A percentile compares a stretch with the other conserved stretches of the same genome.
phyloP scores from a whole-genome alignment of 2,888 invertebrate species.

The Caenorhabditis uteleia region DNA sequence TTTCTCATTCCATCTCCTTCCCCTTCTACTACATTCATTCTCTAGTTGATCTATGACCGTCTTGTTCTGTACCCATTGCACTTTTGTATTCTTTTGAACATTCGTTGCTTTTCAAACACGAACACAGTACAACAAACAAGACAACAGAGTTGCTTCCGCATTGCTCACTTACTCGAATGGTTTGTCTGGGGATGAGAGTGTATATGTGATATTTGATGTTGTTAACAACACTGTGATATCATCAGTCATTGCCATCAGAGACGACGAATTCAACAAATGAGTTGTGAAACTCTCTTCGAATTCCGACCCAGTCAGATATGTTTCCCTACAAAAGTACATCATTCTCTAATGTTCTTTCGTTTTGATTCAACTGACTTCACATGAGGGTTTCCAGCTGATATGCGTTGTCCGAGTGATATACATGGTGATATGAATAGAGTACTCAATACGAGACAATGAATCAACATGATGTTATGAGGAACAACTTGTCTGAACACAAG shows the following conservation, averaged over 20 bases:
- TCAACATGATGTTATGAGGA: too few species aligned
- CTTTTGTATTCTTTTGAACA: not conserved
- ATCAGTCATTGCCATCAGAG: slow-evolving; percentile 6
- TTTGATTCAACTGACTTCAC: not conserved
- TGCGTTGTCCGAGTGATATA: too few species aligned
- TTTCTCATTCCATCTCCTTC: not conserved
- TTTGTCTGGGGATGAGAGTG: slow-evolving; percentile 12
- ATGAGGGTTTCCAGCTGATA: too few species aligned
- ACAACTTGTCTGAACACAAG: too few species aligned
- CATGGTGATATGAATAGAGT: too few species aligned
- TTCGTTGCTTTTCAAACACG: not conserved
- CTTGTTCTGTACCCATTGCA: not conserved
- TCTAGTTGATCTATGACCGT: not conserved
- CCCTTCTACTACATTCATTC: not conserved
- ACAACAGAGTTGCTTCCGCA: slow-evolving; percentile 8
- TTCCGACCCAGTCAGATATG: slow-evolving; percentile 22
- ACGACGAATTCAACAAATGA: slow-evolving; percentile 15
- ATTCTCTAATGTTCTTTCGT: not conserved
- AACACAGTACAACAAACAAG: slow-evolving; percentile 7
- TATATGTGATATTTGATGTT: slow-evolving; percentile 25
- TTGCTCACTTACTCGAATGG: slow-evolving; percentile 25
- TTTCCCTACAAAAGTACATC: slow-evolving; percentile 16
- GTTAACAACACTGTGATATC: slow-evolving; percentile 15
- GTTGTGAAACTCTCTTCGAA: slow-evolving; percentile 16
- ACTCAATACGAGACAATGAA: too few species aligned